Base-by-base conservation (phyloP, 1,140 invertebrate species). In the Ceratina calcarata region DNA sequence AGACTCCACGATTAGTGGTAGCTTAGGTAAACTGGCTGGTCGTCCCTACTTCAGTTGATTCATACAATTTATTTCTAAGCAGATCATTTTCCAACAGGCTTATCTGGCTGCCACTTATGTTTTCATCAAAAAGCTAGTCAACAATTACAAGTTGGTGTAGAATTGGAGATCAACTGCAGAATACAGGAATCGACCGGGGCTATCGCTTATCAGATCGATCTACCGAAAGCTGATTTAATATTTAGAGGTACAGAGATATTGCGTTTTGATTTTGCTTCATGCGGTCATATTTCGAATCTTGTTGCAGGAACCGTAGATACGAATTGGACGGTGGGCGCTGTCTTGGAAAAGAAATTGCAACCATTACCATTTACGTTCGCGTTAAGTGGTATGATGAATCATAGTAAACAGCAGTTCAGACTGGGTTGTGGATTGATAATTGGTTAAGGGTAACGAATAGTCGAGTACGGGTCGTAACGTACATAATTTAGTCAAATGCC, bases 111-210 rank as follows among this genome's bases (percentile, higher is more conserved):
- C 72, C 98, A 99, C 90, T 88, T 98, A 32, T 99, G 97, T 93
- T 99, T 98, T 91, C 98, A 98, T 93, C 98, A 99, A 90, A 98
- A 97, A 94, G 97, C 98, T 85, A 98, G 97, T 93, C 97, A 98
- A 88, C 96, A 98, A 89, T 92, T 99, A 69, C 96, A 94, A 92
- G 94, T 99, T 83, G 97, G 97, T 74, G 96, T 97, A 18, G 97
- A 98, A 92, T 94, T 98, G 75, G 97, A 98, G 91, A 96, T 97
- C 12, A 98, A 97, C 91, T 94, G 97, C 77, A 94, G 97, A 89
- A 95, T 97, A 89, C 96, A 97, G 91, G 98, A 99, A 92, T 96
- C 97, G 7, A 95, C 97, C n/a, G 97, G 97, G 51, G 97, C 97
- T 1, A 95, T 99, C 83, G 98, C 96, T 22, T 99, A 99, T 93